A percentile compares a stretch with the other conserved stretches of the same genome.
Conservation (phyloP, 2,113 vertebrate species). For the Semicossyphus pulcher region DNA sequence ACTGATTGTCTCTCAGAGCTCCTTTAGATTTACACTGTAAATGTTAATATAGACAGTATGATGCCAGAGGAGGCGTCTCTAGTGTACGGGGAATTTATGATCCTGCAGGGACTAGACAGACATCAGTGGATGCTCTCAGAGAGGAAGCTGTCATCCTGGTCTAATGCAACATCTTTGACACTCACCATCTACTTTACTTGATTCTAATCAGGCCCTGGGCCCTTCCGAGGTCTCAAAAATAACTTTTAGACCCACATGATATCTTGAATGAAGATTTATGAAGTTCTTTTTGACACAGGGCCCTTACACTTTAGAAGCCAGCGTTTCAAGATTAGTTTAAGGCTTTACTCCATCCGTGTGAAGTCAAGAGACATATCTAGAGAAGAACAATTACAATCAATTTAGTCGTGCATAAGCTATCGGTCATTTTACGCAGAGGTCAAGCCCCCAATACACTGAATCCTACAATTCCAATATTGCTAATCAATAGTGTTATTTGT, state of each 20-base stretch:
- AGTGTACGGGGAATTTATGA: conserved; percentile 25
- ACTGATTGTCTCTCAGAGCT: conserved; percentile 36
- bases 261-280: background rate
- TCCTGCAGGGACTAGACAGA: conserved; percentile 21
- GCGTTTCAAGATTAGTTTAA: background rate
- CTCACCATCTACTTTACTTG: background rate
- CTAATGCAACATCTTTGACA: conserved; percentile 1
- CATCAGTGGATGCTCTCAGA: conserved; percentile 2
- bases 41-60: conserved; percentile 16
- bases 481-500: conserved; percentile 5
- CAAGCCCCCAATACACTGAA: background rate
- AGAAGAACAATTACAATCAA: no score
- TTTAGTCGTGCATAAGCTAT: no score
- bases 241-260: background rate
- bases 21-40: conserved; percentile 7
- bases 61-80: background rate
- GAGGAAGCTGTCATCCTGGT: background rate
- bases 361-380: no score
- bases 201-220: background rate
- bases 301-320: background rate
- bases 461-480: background rate
- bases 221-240: no score
- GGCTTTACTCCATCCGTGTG: background rate
- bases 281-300: background rate
- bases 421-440: no score